Evolutionary conservation across 2,888 invertebrate genomes (phyloP), one percentile per base, ranked within the genome.

Genomic region (Sinodicranocentrus sp.): DNA sequence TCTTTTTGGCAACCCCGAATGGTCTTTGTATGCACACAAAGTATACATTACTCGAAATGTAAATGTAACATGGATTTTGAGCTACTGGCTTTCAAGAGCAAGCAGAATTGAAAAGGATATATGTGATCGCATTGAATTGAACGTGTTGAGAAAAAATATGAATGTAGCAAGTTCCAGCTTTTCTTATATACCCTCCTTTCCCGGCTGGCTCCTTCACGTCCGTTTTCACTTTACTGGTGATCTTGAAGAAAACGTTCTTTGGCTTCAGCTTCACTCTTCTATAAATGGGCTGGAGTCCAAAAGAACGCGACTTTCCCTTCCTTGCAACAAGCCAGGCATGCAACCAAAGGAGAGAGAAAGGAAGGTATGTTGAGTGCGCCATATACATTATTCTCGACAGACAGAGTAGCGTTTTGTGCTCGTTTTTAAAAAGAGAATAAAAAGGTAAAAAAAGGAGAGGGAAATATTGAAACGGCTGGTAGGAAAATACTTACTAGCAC

Each of bases 281-380:
- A 68, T 48, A 68, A 68, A 68, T 68, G 68, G 68, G 68, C 68
- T 68, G 48, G 25, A 21, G 68, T 68, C 68, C 68, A 68, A 68
- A n/a, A 26, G 23, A 65, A 2, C 19, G 21, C 10, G 57, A 21
- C 54, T 25, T 48, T 48, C 48, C 48, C 2, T 3, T 6, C n/a
- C 15, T 10, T n/a, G 15, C 15, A 33, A 33, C 33, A 6, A 33
- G 5, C 52, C n/a, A 54, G 8, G 17, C 63, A 26, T 19, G 26
- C 44, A 43, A 19, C 19, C n/a, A 48, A 26, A 65, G n/a, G 21
- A n/a, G 52, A 54, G 54, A 28, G 10, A 10, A 6, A 39, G 33
- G 17, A 71, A 71, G 71, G 71, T 71, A 71, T 71, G 71, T 33
- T 71, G 28, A 54, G 28, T 54, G 71, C 54, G 71, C 71, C 71